phyloP scores from a whole-genome alignment of 2,797 vertebrate species.

The Gallinago solitaria region DNA sequence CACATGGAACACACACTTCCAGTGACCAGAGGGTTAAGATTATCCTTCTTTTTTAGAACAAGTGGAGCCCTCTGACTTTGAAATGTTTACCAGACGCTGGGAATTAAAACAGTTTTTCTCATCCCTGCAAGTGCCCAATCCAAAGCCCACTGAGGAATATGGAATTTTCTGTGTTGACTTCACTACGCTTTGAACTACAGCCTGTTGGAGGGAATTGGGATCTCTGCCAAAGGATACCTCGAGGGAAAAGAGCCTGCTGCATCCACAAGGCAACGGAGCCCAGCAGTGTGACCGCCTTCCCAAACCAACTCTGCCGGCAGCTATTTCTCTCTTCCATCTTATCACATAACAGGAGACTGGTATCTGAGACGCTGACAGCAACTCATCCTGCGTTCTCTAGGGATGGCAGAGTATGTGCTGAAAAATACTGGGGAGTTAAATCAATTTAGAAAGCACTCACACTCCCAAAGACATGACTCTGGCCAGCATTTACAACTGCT shows the following conservation, averaged over 20 bases:
- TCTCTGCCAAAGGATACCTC: background rate
- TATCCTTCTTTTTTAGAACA: background rate
- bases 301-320: background rate
- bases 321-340: background rate
- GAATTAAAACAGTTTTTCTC: conserved; percentile 35
- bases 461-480: background rate
- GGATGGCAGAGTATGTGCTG: background rate
- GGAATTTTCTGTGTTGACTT: conserved; percentile 62
- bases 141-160: conserved; percentile 52
- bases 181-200: conserved; percentile 17
- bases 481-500: background rate
- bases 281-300: background rate
- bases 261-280: background rate
- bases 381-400: background rate
- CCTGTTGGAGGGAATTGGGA: background rate
- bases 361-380: background rate
- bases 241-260: conserved; percentile 39
- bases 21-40: conserved; percentile 1
- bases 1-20: background rate
- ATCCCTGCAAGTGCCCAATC: conserved; percentile 10
- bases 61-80: background rate
- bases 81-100: background rate
- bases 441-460: background rate
- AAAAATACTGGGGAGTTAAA: background rate
- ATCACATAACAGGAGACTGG: background rate